phyloP scores from a whole-genome alignment of 1,140 invertebrate genomes.

The Drosophila repletoides region DNA sequence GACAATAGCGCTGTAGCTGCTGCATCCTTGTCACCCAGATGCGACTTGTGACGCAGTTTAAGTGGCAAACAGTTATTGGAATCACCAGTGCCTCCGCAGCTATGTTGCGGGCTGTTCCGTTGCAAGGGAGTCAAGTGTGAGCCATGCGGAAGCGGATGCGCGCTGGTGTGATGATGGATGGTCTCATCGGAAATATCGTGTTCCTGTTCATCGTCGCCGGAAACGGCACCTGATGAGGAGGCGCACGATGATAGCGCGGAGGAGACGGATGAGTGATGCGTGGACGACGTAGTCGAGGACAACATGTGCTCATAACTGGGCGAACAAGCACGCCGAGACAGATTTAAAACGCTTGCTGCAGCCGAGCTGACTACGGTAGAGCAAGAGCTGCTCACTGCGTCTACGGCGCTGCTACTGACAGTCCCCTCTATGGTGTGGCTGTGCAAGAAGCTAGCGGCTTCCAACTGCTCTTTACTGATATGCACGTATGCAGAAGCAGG shows the following conservation, averaged over 20 bases:
- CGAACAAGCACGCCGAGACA: constrained; percentile 84
- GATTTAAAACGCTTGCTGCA: constrained; percentile 86
- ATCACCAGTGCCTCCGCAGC: constrained; percentile 44
- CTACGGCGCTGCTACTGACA: constrained; percentile 68
- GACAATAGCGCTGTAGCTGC: constrained; percentile 90
- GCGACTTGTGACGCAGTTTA: constrained; percentile 95
- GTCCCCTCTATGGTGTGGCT: constrained; percentile 32
- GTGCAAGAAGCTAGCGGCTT: constrained; percentile 44
- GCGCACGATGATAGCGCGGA: constrained; percentile 35
- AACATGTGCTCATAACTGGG: constrained; percentile 74
- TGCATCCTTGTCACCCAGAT: constrained; percentile 93
- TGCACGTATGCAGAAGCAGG: constrained; percentile 10
- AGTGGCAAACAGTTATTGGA: constrained; percentile 89
- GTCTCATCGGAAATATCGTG: constrained; percentile 36
- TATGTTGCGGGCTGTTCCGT: constrained; percentile 31
- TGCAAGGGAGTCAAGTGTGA: constrained; percentile 45
- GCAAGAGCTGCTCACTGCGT: constrained; percentile 64
- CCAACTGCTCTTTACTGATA: constrained; percentile 61
- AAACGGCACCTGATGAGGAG: constrained; percentile 88
- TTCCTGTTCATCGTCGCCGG: constrained; percentile 83
- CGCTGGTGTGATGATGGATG: constrained; percentile 10
- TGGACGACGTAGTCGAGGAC: constrained; percentile 65
- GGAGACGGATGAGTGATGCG: constrained; percentile 55
- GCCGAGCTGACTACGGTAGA: constrained; percentile 50
- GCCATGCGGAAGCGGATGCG: constrained; percentile 68